Evolutionary conservation across 2,888 invertebrate genomes (phyloP).

Genomic region (Tipula lateralis): DNA sequence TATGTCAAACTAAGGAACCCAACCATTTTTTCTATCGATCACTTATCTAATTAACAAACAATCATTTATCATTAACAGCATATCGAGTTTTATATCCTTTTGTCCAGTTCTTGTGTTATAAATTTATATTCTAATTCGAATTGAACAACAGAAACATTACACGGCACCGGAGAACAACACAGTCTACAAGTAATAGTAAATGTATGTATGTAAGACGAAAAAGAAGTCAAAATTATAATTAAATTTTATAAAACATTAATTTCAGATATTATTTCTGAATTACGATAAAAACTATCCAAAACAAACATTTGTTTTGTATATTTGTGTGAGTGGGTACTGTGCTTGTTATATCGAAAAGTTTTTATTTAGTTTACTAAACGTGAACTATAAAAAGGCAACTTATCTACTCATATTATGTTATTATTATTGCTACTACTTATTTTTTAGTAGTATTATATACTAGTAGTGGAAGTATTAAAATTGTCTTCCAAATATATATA

Average conservation of each 20-base stretch:
- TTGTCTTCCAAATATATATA: background rate
- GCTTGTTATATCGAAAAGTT: background rate
- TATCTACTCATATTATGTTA: slow-evolving; percentile 19
- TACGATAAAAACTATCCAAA: slow-evolving; percentile 24
- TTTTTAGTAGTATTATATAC: background rate
- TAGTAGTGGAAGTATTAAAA: background rate
- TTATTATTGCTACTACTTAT: background rate
- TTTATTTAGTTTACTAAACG: background rate
- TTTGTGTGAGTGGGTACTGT: background rate
- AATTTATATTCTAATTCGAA: background rate
- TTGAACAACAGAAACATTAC: background rate
- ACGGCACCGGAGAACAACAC: background rate
- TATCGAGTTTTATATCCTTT: background rate
- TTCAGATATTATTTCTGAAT: slow-evolving; percentile 19
- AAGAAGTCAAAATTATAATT: background rate
- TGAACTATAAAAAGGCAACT: background rate
- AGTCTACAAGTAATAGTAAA: background rate
- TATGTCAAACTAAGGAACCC: background rate
- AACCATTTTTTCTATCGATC: background rate
- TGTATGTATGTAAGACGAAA: background rate
- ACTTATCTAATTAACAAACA: background rate
- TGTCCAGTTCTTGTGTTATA: background rate
- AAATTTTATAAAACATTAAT: slow-evolving; percentile 24
- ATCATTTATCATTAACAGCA: slow-evolving; percentile 9
- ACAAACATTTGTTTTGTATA: background rate